Base-by-base conservation (phyloP, 2,113 vertebrate species). In the Oreocharis arfaki region DNA sequence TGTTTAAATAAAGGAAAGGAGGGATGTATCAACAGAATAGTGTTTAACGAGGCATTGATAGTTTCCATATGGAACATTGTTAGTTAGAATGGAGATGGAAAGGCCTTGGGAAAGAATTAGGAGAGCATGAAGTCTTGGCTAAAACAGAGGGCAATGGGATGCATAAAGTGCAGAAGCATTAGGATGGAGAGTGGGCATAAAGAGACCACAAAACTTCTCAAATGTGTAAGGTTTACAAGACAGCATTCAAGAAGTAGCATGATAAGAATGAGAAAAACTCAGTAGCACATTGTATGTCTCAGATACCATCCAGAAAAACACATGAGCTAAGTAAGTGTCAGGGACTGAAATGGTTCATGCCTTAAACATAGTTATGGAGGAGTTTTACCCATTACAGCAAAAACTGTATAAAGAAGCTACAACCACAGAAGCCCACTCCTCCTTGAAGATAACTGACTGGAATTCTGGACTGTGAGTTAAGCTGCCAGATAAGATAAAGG, bases 161-260 rank as follows among this genome's bases (percentile, higher is more conserved):
- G 14, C 42, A 46, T 4, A 26, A 17, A 74, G 28, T 16, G 16
- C 26, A 71, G 60, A 87, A 85, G 12, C 30, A 59, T 28, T 3
- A 1, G 24, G 9, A 35, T 68, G 27, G 22, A 87, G 35, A 59
- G 20, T 9, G 35, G 21, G 19, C 18, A 42, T 47, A 60, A 81
- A 73, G 10, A 80, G 46, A 52, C 4, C 22, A 20, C 39, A 55
- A 79, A 86, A 71, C 10, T 65, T 4, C 23, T 64, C 0, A 0
- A 74, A 61, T 33, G 5, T 41, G 41, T 16, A 17, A 59, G 64
- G 23, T 69, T 56, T 30, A 73, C 5, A 91, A n/a, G 37, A 52
- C 4, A 65, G 32, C 37, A 69, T 44, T 52, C 32, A 52, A 60
- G 49, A 76, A 68, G 6, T 30, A 20, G 23, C 69, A 84, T n/a